Evolutionary conservation across 2,113 vertebrate species (phyloP), one percentile per base, ranked within the genome.

Genomic region (Chlorodrepanis virens): DNA sequence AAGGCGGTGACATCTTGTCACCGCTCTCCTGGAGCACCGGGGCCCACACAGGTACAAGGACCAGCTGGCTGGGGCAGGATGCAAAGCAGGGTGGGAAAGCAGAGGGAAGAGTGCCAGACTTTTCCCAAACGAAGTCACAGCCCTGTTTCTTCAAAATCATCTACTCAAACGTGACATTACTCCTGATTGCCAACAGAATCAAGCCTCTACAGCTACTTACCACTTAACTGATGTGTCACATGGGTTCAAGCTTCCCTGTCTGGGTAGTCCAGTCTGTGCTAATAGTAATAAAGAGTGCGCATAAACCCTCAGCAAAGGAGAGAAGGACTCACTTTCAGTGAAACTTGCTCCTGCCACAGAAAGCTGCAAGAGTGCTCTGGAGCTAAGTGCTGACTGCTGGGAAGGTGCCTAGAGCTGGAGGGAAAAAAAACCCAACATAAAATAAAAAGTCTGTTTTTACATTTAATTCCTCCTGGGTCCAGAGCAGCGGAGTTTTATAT

Each of bases 1-100:
- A 95, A 78, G 80, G 83, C 24, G 0, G 56, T 83, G 89, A 95
- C 94, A 81, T 75, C 93, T 81, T 59, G 69, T 96, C 94, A 89
- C 60, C 5, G 22, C 91, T 25, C 1, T 74, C 86, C 72, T 27
- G 39, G 72, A 89, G 86, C 83, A 35, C 49, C 0, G 64, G 77
- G 91, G 91, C 94, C 94, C 93, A 91, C 95, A 94, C 72, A 93
- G 95, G 95, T 95, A 94, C 72, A 54, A 39, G 3, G 9, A 90
- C 90, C 90, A 91, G 90, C 74, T 85, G 95, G 90, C 8, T 64
- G 75, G 95, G 90, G 69, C 89, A 93, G 39, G 45, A 80, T 64
- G 91, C 71, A 92, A 77, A 72, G 76, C 79, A 54, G 90, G 24
- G 69, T 60, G 65, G 91, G 83, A 94, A 87, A 76, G 87, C 53